Evolutionary conservation across 2,797 vertebrate species (phyloP), one percentile per base, ranked within the genome.

Genomic region (Vultur gryphus): DNA sequence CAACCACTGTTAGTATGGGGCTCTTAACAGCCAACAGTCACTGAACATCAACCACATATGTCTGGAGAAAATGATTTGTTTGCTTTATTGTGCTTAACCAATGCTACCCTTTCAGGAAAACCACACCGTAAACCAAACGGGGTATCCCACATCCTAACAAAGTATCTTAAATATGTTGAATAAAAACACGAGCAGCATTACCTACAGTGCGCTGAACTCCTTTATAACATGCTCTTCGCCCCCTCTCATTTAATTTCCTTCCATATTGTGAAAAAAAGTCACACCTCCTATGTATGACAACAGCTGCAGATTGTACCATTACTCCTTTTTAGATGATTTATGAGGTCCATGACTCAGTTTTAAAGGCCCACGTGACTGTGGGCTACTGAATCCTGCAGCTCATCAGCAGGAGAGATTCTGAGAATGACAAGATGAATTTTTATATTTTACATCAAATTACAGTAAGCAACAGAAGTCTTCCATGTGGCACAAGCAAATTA

Each of bases 41-140:
- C 76, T 54, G 65, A 92, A 86, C 48, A 80, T 89, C 64, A 95
- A 81, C 67, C 69, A 75, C 78, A 29, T 6, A 35, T 0, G 28
- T 71, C 78, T 58, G 33, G 18, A 86, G 69, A 87, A 94, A 91
- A 93, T 46, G 1, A 84, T 81, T 73, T 94, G 52, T 78, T 94
- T 88, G 66, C 65, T 93, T 96, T 82, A 89, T 33, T 75, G 48
- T 84, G 48, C 85, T 93, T 65, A 93, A 95, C 78, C 67, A 87
- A 46, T 48, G 79, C 52, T 62, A 85, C 20, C 52, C 51, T 87
- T 89, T 72, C 85, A 89, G 65, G 46, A 94, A 91, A 97, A 89
- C 73, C 87, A 78, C 58, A 76, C 54, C 67, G 51, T 49, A 93
- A 93, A 89, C 43, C 8, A 24, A 92, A 93, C 17, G 54, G 81